These are phyloP conservation scores for Glossosoma conforme DNA, from an alignment of 1,140 invertebrate genomes.

Conservation along the genomic window DNA sequence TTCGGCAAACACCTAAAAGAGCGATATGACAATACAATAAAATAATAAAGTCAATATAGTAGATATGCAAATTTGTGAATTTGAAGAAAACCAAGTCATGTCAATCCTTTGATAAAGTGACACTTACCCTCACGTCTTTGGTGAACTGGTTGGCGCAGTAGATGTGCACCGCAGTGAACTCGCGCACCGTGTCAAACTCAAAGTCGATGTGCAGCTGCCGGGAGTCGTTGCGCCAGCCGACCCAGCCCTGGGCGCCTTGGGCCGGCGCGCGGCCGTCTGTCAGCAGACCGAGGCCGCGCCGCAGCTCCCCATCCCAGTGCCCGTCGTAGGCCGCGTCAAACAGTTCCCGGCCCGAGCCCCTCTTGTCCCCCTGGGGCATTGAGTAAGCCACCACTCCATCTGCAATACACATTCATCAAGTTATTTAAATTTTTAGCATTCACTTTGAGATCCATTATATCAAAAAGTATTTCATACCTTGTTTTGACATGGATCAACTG, in stretches of 20 bases:
- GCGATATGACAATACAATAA: conserved; percentile 4
- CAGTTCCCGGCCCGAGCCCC: conserved; percentile 79
- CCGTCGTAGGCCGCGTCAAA: conserved; percentile 93
- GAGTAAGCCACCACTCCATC: conserved; percentile 78
- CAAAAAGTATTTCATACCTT: background rate
- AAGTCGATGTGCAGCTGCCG: conserved; percentile 67
- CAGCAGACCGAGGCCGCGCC: conserved; percentile 83
- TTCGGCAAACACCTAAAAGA: conserved; percentile 66
- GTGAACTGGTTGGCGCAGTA: conserved; percentile 79
- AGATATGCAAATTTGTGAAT: background rate
- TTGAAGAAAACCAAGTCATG: background rate
- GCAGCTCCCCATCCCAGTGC: conserved; percentile 65
- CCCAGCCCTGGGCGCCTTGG: conserved; percentile 66
- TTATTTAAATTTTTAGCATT: background rate
- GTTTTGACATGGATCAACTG: background rate
- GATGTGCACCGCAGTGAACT: conserved; percentile 80
- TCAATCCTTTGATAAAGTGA: conserved; percentile 4
- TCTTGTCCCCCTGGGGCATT: conserved; percentile 76
- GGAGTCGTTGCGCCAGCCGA: conserved; percentile 86
- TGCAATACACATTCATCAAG: conserved; percentile 38
- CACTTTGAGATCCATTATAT: too few species aligned
- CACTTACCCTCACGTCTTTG: conserved; percentile 68
- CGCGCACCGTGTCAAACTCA: conserved; percentile 81
- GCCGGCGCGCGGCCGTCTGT: conserved; percentile 64
- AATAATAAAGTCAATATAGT: background rate